A percentile compares a stretch with the other conserved stretches of the same genome.
phyloP scores from a whole-genome alignment of 1,140 invertebrate genomes.

The Macrobrachium rosenbergii region DNA sequence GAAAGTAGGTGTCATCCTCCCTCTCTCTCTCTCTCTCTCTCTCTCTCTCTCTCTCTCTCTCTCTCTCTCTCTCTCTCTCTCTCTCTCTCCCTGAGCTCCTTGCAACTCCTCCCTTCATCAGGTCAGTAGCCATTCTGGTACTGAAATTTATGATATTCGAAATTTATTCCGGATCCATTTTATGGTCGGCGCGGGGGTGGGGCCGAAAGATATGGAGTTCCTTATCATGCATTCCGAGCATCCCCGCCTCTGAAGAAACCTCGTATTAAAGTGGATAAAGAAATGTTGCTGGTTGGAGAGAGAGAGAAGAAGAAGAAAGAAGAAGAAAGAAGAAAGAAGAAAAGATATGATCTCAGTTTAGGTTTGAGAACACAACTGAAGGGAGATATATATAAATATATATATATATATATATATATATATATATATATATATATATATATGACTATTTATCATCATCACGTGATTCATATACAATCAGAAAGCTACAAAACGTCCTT shows the following conservation, averaged over 20 bases:
- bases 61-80: no score
- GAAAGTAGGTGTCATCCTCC: no score
- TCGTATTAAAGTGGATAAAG: background rate
- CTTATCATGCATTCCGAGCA: slow-evolving; percentile 31
- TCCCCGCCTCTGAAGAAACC: background rate
- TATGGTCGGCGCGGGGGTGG: background rate
- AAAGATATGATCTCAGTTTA: background rate
- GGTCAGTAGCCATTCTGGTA: background rate
- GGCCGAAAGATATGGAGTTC: background rate
- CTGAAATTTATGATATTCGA: slow-evolving; percentile 38
- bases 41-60: no score
- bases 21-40: no score
- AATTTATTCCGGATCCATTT: slow-evolving; percentile 44
- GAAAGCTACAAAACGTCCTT: no score
- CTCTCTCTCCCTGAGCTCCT: no score
- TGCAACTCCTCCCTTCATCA: no score
- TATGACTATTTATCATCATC: background rate
- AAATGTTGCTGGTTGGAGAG: background rate
- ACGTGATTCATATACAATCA: no score
- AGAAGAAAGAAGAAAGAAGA: background rate
- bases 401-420: background rate
- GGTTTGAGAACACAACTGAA: background rate
- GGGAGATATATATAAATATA: background rate
- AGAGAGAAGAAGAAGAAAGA: slow-evolving; percentile 10
- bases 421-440: slow-evolving; percentile 3